These are phyloP conservation scores for Acanthisitta chloris DNA, from an alignment of 2,113 vertebrate genomes.

Conservation along the genomic window DNA sequence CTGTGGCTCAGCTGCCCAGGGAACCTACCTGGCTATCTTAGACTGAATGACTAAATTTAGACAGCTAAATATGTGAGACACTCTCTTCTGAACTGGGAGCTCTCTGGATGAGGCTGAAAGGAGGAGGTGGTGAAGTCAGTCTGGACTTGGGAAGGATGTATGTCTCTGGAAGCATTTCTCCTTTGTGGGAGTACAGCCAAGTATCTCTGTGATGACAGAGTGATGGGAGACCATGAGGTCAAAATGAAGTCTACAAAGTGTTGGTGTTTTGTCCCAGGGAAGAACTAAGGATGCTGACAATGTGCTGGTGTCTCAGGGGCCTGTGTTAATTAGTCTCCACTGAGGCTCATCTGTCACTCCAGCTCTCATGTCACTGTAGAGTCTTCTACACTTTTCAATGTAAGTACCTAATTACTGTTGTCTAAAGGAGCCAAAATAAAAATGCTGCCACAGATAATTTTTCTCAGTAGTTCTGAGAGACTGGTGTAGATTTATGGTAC, in stretches of 20 bases:
- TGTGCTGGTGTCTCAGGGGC: fast-evolving
- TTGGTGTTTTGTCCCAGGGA: not conserved
- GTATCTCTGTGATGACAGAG: not conserved
- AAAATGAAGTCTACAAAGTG: not conserved
- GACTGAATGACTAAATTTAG: not conserved
- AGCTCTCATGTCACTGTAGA: not conserved
- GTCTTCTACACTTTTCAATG: not conserved
- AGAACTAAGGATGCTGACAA: not conserved
- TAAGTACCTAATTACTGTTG: not conserved
- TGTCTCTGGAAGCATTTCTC: fast-evolving
- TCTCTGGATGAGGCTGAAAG: not conserved
- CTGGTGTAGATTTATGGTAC: not conserved
- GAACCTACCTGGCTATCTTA: not conserved
- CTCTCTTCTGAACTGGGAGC: not conserved
- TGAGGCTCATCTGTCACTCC: not conserved
- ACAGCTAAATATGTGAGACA: not conserved
- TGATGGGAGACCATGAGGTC: not conserved
- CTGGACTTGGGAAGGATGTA: not conserved
- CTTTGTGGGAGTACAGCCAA: not conserved
- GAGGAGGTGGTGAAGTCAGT: not conserved
- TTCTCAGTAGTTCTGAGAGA: not conserved
- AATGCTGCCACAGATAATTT: not conserved
- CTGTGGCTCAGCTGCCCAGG: not conserved
- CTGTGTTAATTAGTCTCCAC: not conserved
- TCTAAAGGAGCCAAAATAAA: not conserved